phyloP scores from a whole-genome alignment of 2,888 invertebrate genomes.

The Agrotis puta region DNA sequence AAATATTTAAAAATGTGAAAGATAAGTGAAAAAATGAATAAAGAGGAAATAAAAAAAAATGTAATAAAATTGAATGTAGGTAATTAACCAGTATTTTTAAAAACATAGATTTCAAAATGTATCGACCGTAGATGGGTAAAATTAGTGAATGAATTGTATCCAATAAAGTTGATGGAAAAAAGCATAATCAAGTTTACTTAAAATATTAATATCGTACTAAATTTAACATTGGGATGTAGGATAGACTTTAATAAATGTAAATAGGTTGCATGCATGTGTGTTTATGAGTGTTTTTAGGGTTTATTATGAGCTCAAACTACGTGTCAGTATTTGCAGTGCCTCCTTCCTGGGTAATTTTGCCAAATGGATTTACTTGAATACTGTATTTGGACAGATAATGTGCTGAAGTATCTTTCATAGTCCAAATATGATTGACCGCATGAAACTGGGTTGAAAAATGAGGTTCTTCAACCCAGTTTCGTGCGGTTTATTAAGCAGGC shows the following conservation, averaged over 20 bases:
- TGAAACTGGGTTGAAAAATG: too few species aligned
- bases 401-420: too few species aligned
- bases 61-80: conserved; percentile 38
- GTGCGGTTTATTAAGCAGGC: too few species aligned
- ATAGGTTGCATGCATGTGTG: conserved; percentile 57
- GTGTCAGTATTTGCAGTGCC: neutral
- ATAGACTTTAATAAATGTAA: conserved; percentile 48
- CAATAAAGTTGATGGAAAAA: conserved; percentile 25
- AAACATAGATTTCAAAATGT: conserved; percentile 10
- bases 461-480: too few species aligned
- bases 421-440: too few species aligned
- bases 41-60: conserved; percentile 4
- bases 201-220: conserved; percentile 28
- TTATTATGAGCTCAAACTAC: conserved; percentile 3
- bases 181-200: conserved; percentile 47
- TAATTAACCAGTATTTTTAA: conserved; percentile 32
- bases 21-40: too few species aligned
- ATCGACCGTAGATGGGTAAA: conserved; percentile 15
- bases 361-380: too few species aligned
- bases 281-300: conserved; percentile 14
- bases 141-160: conserved; percentile 32
- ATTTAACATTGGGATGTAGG: conserved; percentile 51
- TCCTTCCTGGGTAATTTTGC: too few species aligned
- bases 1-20: too few species aligned
- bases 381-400: too few species aligned